Conservation (phyloP, 1,140 invertebrate genomes). For the Brachionus sp. region DNA sequence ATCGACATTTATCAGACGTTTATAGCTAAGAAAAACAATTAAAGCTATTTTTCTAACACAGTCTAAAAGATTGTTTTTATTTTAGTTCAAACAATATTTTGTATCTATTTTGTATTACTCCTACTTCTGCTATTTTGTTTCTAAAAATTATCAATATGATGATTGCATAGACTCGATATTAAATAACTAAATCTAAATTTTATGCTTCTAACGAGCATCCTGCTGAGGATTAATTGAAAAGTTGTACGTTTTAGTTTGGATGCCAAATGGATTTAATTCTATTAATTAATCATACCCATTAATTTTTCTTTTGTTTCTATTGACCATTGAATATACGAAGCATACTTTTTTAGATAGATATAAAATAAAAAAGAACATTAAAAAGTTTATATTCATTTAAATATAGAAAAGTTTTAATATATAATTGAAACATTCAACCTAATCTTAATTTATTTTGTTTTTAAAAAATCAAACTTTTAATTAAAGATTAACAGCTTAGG, state of each 20-base stretch:
- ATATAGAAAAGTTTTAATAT: no score
- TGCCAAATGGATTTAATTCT: not conserved
- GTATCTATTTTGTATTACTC: conserved; percentile 4
- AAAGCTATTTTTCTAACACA: not conserved
- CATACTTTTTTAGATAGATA: not conserved
- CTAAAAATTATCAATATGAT: conserved; percentile 1
- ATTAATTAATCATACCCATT: not conserved
- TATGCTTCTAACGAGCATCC: not conserved
- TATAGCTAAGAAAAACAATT: not conserved
- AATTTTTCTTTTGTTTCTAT: not conserved
- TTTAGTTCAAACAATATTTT: not conserved
- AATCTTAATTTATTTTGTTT: not conserved
- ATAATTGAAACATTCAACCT: no score
- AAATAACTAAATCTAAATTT: not conserved
- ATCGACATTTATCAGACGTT: not conserved
- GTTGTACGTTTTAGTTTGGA: not conserved
- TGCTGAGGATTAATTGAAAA: not conserved
- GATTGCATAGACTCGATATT: not conserved
- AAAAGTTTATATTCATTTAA: not conserved
- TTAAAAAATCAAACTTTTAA: not conserved
- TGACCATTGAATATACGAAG: not conserved
- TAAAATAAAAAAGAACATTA: no score
- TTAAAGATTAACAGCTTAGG: not conserved
- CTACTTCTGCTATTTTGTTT: not conserved
- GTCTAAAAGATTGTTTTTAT: not conserved